A percentile compares a stretch with the other conserved stretches of the same genome.
Evolutionary conservation across 1,140 invertebrate species (phyloP).

Genomic region (Hetaerina americana): DNA sequence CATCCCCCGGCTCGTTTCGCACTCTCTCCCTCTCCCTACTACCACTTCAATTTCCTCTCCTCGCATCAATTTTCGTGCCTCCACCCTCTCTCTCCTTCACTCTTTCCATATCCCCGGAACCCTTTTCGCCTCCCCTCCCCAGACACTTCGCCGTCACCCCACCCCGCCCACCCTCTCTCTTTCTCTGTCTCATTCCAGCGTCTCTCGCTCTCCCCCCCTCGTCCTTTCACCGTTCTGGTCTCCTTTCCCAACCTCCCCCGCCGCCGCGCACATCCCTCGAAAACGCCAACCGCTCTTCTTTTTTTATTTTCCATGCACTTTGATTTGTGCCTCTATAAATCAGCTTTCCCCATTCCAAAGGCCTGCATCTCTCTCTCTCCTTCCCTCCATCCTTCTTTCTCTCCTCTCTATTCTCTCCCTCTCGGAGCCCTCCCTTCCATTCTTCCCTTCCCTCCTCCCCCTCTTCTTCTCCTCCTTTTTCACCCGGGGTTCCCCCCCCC

Average conservation of each 20-base stretch:
- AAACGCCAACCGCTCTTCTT: not conserved
- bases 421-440: not conserved
- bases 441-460: not conserved
- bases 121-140: too few relatives aligned
- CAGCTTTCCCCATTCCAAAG: not conserved
- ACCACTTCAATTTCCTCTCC: not conserved
- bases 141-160: too few relatives aligned
- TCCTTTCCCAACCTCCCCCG: too few relatives aligned
- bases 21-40: too few relatives aligned
- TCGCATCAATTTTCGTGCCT: not conserved
- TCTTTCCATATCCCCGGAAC: too few relatives aligned
- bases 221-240: not conserved
- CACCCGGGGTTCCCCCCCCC: not conserved
- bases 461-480: not conserved
- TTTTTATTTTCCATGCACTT: not conserved
- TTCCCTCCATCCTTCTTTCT: not conserved
- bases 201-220: not conserved
- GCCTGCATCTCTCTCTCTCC: not conserved
- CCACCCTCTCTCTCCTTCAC: not conserved
- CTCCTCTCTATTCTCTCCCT: not conserved
- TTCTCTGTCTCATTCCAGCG: not conserved
- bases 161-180: too few relatives aligned
- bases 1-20: too few relatives aligned
- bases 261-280: not conserved
- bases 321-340: not conserved